Base-by-base conservation (phyloP, 2,113 vertebrate genomes). In the Eudyptes chrysolophus region DNA sequence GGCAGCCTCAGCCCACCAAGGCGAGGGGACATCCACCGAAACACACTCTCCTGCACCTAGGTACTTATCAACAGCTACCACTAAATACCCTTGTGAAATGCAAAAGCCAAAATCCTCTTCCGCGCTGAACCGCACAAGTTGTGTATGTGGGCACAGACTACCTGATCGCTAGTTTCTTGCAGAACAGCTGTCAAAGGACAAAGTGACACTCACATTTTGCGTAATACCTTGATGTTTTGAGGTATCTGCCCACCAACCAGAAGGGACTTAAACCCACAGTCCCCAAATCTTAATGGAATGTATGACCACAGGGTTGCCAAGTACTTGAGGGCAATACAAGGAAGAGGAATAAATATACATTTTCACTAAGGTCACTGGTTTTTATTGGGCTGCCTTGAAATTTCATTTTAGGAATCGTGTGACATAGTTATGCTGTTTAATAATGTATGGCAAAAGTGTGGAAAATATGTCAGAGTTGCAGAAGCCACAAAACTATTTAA, bases 61-160 rank as follows among this genome's bases (percentile, higher is more conserved):
- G 22, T 84, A 18, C 81, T 77, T 65, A 40, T 6, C 42, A 55
- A 27, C 57, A 79, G 49, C 58, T 75, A 9, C 77, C 8, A 4
- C 18, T 21, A 30, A 54, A 52, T 55, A 74, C 11, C n/a, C 60
- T 51, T 62, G n/a, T 9, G 60, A 82, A 75, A 60, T 38, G 29
- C 69, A 68, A 61, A 82, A 91, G 11, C 14, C 32, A 81, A 78
- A 71, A 76, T 69, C 42, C 38, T 71, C 24, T 75, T 72, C 24
- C 2, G 0, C 13, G 4, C 10, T 7, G 14, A 78, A 18, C 65
- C 40, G 19, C 25, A n/a, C 0, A 0, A 52, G 13, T 32, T 48
- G 29, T 65, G 1, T 29, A 8, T 49, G 72, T 77, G 72, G 36
- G 20, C 16, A 17, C 30, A n/a, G 36, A 29, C n/a, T 75, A 22